Evolutionary conservation across 1,140 invertebrate species (phyloP).

Genomic region (Trigoniulus corallinus): DNA sequence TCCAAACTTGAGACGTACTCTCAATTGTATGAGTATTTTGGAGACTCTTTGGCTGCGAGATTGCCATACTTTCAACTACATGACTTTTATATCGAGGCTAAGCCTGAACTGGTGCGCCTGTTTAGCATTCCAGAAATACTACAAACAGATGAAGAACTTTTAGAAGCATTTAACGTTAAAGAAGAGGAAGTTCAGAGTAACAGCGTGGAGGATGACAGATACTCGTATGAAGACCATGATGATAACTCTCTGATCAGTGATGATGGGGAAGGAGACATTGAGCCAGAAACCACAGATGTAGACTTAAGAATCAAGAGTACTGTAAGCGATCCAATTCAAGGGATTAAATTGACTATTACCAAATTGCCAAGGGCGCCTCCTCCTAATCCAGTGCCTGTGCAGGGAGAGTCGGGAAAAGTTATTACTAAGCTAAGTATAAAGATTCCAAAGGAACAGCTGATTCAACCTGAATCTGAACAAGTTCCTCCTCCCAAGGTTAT

Average conservation of each 20-base stretch:
- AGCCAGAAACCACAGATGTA: constrained; percentile 7
- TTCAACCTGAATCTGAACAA: not conserved
- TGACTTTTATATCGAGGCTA: constrained; percentile 9
- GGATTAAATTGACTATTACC: constrained; percentile 27
- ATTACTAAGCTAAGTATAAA: not conserved
- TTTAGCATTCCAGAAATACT: constrained; percentile 16
- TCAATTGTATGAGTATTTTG: constrained; percentile 23
- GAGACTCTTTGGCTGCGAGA: constrained; percentile 19
- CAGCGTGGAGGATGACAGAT: constrained; percentile 9
- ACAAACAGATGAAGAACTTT: constrained; percentile 23
- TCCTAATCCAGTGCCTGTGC: not conserved
- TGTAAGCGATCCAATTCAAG: constrained; percentile 21
- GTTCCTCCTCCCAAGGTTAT: not conserved
- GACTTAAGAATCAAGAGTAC: constrained; percentile 20
- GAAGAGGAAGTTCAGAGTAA: constrained; percentile 11
- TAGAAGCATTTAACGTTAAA: constrained; percentile 18
- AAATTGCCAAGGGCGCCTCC: constrained; percentile 10
- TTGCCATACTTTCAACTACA: constrained; percentile 12
- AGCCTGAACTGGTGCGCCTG: constrained; percentile 12
- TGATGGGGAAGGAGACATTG: constrained; percentile 6
- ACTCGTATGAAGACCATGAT: constrained; percentile 11
- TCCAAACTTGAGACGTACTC: not conserved
- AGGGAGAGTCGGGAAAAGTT: not conserved
- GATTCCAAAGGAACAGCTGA: not conserved
- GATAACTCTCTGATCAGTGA: constrained; percentile 12